Percentiles rank a stretch among this genome's conserved stretches.
These are phyloP conservation scores for Vidua chalybeata DNA, from an alignment of 2,113 vertebrate species.

Conservation along the genomic window DNA sequence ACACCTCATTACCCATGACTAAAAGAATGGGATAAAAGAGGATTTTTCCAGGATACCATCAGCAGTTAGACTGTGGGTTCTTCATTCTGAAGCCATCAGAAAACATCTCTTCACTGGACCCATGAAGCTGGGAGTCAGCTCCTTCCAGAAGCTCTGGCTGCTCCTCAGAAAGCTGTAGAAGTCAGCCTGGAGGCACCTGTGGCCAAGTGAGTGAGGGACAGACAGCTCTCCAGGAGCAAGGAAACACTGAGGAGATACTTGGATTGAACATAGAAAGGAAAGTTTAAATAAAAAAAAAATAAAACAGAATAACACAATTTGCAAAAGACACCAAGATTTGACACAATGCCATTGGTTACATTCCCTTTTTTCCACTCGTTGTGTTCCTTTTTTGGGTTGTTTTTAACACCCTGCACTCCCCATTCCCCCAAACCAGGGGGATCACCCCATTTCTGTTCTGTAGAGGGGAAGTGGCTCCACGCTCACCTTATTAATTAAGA, in stretches of 20 bases:
- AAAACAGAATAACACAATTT: neutral
- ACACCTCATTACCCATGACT: neutral
- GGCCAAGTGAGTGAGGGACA: neutral
- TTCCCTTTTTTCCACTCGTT: neutral
- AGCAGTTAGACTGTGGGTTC: neutral
- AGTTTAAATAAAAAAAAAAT: neutral
- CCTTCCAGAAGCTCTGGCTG: neutral
- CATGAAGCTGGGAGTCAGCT: neutral
- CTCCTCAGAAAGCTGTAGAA: neutral
- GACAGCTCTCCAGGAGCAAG: neutral
- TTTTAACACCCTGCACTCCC: neutral
- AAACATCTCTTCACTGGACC: neutral
- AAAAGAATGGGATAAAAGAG: neutral
- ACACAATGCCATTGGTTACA: neutral
- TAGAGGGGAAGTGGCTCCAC: neutral
- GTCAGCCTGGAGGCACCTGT: neutral
- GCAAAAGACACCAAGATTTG: neutral
- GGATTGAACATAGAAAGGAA: neutral
- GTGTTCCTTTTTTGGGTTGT: neutral
- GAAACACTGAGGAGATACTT: neutral
- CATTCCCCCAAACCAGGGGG: neutral
- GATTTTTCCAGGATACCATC: neutral
- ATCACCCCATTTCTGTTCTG: neutral
- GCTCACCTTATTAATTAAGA: neutral
- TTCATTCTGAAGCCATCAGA: neutral